These are phyloP conservation scores for Zoanthus sociatus DNA, from an alignment of 92 coral and sea anemone genomes.

Conservation along the genomic window DNA sequence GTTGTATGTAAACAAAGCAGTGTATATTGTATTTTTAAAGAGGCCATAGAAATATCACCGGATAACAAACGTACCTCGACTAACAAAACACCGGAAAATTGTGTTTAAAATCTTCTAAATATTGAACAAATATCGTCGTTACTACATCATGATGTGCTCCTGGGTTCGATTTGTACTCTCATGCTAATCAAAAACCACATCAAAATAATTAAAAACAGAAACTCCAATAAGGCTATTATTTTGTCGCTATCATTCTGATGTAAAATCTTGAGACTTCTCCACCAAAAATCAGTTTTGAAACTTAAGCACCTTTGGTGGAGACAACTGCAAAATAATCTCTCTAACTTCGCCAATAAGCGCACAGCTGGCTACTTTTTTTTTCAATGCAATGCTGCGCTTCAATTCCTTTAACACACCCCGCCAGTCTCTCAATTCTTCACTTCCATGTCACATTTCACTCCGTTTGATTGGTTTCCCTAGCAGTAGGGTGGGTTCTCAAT, in stretches of 20 bases:
- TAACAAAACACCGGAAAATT: slow-evolving; percentile 78
- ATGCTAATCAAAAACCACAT: slow-evolving; percentile 85
- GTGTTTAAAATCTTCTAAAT: slow-evolving; percentile 63
- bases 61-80: slow-evolving; percentile 73
- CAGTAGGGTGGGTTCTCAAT: slow-evolving; percentile 94
- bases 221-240: slow-evolving; percentile 65
- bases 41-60: slow-evolving; percentile 27
- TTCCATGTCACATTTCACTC: slow-evolving; percentile 49
- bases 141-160: slow-evolving; percentile 83
- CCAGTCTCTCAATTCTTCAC: slow-evolving; percentile 33
- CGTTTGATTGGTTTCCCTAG: slow-evolving; percentile 89
- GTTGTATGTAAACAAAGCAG: slow-evolving; percentile 44
- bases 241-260: slow-evolving; percentile 37
- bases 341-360: slow-evolving; percentile 33
- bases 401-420: slow-evolving; percentile 49
- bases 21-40: slow-evolving; percentile 18
- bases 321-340: slow-evolving; percentile 39
- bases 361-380: slow-evolving; percentile 47
- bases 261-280: slow-evolving; percentile 22
- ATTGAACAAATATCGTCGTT: slow-evolving; percentile 76
- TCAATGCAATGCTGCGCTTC: slow-evolving; percentile 45
- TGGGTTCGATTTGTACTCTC: slow-evolving; percentile 69
- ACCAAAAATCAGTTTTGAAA: not conserved
- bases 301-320: slow-evolving; percentile 37
- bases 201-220: slow-evolving; percentile 81